phyloP scores from a whole-genome alignment of 2,888 invertebrate genomes.

The Dugesia japonica region DNA sequence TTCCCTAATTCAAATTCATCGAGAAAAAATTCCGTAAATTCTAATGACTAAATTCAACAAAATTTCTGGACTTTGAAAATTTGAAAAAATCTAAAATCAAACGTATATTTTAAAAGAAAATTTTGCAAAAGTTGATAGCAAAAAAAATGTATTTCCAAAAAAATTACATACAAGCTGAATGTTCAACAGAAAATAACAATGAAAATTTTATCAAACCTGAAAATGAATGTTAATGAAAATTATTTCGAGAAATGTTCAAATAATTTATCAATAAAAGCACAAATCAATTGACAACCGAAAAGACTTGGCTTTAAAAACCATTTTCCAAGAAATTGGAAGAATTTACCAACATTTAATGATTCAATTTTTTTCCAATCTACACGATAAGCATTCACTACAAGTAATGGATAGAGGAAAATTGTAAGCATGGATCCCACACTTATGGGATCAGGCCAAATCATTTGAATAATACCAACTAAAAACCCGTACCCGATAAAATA shows the following conservation, averaged over 20 bases:
- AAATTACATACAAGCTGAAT: too few relatives aligned
- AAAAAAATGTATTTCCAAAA: too few relatives aligned
- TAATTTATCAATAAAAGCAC: neutral
- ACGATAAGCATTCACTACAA: neutral
- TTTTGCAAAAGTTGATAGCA: too few relatives aligned
- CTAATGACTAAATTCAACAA: too few relatives aligned
- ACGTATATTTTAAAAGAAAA: too few relatives aligned
- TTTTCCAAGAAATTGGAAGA: neutral
- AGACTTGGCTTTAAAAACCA: constrained; percentile 4
- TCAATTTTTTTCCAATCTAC: neutral
- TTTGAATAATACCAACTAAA: neutral
- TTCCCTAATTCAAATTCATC: too few relatives aligned
- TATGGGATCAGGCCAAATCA: neutral
- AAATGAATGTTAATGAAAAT: neutral
- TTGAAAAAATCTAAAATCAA: too few relatives aligned
- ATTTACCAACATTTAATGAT: neutral
- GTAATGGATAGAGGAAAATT: neutral
- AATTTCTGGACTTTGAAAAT: too few relatives aligned
- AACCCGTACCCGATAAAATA: neutral
- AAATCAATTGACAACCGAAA: neutral
- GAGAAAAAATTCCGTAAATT: too few relatives aligned
- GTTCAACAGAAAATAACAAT: too few relatives aligned
- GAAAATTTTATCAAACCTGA: too few relatives aligned
- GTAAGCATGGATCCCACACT: constrained; percentile 5
- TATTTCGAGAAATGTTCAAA: neutral